A percentile compares a stretch with the other conserved stretches of the same genome.
phyloP scores from a whole-genome alignment of 1,140 invertebrate species.

The Neotoxoptera formosana region DNA sequence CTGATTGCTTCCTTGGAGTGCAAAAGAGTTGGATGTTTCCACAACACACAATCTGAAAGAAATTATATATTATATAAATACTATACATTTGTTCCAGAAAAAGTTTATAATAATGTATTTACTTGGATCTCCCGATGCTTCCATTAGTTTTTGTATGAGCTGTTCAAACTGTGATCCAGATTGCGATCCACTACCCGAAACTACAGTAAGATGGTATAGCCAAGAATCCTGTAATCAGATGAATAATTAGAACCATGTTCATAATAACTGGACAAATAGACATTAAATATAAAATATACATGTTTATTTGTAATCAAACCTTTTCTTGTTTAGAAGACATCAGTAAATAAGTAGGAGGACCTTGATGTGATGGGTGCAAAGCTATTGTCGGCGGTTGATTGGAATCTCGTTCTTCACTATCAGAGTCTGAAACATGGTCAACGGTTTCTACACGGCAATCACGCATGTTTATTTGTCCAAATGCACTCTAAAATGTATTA shows the following conservation, averaged over 20 bases:
- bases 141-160: constrained; percentile 92
- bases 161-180: constrained; percentile 95
- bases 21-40: constrained; percentile 91
- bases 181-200: constrained; percentile 87
- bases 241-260: not conserved
- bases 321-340: constrained; percentile 85
- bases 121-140: constrained; percentile 93
- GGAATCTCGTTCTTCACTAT: constrained; percentile 85
- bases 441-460: constrained; percentile 93
- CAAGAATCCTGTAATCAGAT: constrained; percentile 77
- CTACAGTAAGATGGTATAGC: constrained; percentile 93
- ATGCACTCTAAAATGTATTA: constrained; percentile 74
- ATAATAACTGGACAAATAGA: not conserved
- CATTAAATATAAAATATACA: not conserved
- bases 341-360: constrained; percentile 88
- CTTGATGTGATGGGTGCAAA: constrained; percentile 88
- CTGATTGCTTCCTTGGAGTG: constrained; percentile 89
- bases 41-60: constrained; percentile 82
- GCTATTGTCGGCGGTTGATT: constrained; percentile 81
- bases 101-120: constrained; percentile 62
- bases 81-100: not conserved
- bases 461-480: constrained; percentile 94
- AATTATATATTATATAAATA: constrained; percentile 57
- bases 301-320: constrained; percentile 62
- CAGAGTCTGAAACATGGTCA: constrained; percentile 89